Evolutionary conservation across 2,888 invertebrate species (phyloP), one percentile per base, ranked within the genome.

Genomic region (Drosophila ustulata): DNA sequence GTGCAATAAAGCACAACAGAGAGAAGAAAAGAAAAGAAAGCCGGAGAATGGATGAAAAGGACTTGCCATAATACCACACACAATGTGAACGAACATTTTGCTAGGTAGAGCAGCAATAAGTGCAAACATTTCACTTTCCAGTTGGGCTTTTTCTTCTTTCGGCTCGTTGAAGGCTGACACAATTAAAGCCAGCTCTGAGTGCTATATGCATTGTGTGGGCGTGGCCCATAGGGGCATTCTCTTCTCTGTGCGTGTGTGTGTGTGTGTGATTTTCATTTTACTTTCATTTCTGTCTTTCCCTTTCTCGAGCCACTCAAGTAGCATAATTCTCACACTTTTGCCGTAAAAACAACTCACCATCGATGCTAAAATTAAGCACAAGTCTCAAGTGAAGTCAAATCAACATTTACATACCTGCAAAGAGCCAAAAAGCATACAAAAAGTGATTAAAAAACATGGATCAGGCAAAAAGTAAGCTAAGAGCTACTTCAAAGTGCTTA

Each of bases 71-170:
- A 30, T 45, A 49, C 49, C 66, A 73, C 62, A 78, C 39, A 78
- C 37, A 78, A 73, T 66, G 18, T 18, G 18, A 18, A 9, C 47
- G 49, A 32, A 23, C 30, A 41, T 62, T 62, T 51, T 68, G 51
- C 45, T 52, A 64, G 75, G 69, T 13, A 32, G 53, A 30, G 49
- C 39, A 57, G 53, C 71, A 59, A 66, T 79, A 75, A 71, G 66
- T 71, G 71, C 80, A 76, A 76, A 67, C 66, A 80, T 77, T 77
- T 80, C 73, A 76, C 77, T 80, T 77, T 80, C 51, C 52, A 62
- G 58, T 45, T 56, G 70, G 41, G 71, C 59, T 34, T 56, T 56
- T 59, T 32, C 51, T 39, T 43, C 50, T 28, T 30, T 11, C 37
- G 13, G 26, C 26, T 39, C 30, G 41, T 13, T 26, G 25, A n/a